phyloP scores from a whole-genome alignment of 2,797 vertebrate species.

The Paramormyrops hopkinsi region DNA sequence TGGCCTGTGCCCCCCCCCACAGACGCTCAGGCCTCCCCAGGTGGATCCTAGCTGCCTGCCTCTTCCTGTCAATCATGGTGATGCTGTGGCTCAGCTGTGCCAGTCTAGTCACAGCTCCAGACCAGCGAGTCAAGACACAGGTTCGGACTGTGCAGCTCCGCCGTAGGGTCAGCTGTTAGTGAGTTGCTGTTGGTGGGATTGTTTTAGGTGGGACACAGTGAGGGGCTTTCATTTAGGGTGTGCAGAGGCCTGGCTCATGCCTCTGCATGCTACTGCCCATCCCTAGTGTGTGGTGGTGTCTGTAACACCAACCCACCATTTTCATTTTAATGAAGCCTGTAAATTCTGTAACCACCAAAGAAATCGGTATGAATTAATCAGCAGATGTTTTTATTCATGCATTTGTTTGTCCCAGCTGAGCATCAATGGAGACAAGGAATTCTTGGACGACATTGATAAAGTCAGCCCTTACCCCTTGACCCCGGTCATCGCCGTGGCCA shows the following conservation, averaged over 20 bases:
- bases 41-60: constrained; percentile 90
- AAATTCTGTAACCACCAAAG: not conserved
- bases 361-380: not conserved
- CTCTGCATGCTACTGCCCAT: not conserved
- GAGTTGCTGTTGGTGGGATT: not conserved
- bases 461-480: constrained; percentile 41
- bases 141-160: not conserved
- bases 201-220: not conserved
- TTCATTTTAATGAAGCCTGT: not conserved
- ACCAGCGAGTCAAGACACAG: constrained; percentile 81
- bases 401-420: constrained; percentile 47
- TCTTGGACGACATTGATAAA: constrained; percentile 52
- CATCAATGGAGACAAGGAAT: constrained; percentile 64
- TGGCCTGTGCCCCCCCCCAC: not conserved
- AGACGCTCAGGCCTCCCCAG: constrained; percentile 92
- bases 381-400: not conserved
- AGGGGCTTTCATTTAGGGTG: not conserved
- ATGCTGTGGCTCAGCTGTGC: constrained; percentile 97
- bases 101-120: constrained; percentile 83
- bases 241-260: not conserved
- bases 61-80: constrained; percentile 91
- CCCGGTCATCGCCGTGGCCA: constrained; percentile 42
- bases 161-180: not conserved
- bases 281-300: not conserved
- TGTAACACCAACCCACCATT: not conserved